Evolutionary conservation across 2,797 vertebrate species (phyloP).

Genomic region (Hozukius guyotensis): DNA sequence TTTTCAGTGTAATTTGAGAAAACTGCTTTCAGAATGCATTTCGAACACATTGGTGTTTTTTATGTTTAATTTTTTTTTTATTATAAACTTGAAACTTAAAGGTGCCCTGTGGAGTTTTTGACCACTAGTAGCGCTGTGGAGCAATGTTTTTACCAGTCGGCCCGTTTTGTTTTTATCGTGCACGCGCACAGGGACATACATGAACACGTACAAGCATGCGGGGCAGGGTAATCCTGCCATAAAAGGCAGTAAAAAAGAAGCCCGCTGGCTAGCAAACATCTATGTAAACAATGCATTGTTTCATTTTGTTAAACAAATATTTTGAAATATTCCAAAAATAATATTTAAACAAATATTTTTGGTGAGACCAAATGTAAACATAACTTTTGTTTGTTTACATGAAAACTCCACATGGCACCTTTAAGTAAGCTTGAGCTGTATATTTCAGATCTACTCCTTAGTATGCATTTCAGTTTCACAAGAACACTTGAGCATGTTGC

Average conservation of each 20-base stretch:
- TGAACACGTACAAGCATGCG: not conserved
- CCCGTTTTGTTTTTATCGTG: not conserved
- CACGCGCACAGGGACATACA: not conserved
- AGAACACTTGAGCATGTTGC: not conserved
- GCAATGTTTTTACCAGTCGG: not conserved
- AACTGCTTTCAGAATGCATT: constrained; percentile 22
- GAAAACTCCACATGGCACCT: constrained; percentile 7
- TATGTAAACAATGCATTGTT: not conserved
- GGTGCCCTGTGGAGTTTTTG: constrained; percentile 3
- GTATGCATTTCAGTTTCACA: not conserved
- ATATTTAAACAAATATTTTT: not conserved
- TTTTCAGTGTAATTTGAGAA: constrained; percentile 37
- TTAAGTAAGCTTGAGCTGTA: not conserved
- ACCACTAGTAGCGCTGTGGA: not conserved
- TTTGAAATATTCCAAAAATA: not conserved
- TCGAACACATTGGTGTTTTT: not conserved
- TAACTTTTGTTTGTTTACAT: not conserved
- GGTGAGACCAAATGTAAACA: not conserved
- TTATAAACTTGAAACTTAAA: not conserved
- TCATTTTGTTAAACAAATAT: too few relatives aligned
- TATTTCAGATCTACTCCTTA: not conserved
- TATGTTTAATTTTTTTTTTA: not conserved
- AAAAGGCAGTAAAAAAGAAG: not conserved
- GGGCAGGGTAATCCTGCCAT: not conserved
- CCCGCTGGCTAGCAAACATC: not conserved